Base-by-base conservation (phyloP, 2,888 invertebrate genomes). In the Rotaria magnacalcarata region DNA sequence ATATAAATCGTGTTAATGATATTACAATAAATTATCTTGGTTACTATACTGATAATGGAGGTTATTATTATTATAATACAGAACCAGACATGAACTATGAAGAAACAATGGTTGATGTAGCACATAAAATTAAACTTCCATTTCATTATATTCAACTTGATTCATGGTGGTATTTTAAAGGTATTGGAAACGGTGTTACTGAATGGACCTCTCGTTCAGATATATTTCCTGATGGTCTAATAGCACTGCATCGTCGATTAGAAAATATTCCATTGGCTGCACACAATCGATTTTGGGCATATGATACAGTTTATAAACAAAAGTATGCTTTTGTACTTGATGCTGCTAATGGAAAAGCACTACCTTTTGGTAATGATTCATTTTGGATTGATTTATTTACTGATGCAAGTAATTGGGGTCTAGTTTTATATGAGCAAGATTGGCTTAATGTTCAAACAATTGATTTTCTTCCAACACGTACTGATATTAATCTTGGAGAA, bases 391-490 rank as follows among this genome's bases (percentile, higher is more conserved):
- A 89, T 75, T 85, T 90, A 21, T 88, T 90, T 85, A 84, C 60
- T 16, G 87, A 87, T 11, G 88, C 89, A 2, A 84, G 88, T 85
- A 80, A 21, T n/a, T 89, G 89, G 90, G 89, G 89, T 16, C 85
- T 90, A 14, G 87, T 87, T 11, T 84, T 88, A 21, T 89, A 89
- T 84, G 89, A 89, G 87, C 89, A 90, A 88, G 90, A 90, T 87
- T 90, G 89, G 89, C 86, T 90, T 84, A 89, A 90, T 85, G 87
- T 88, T 24, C 89, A 90, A 85, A 88, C 89, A n/a, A 88, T 88
- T 84, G 87, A 88, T 14, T 88, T 89, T n/a, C 87, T 88, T 24
- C 87, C 88, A 11, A 87, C 89, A 5, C 87, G 88, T 54, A 87
- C 88, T 8, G 88, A 89, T 84, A 85, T 89, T 11, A 84, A 86